Evolutionary conservation across 2,888 invertebrate genomes (phyloP).

Genomic region (Melitaea athalia): DNA sequence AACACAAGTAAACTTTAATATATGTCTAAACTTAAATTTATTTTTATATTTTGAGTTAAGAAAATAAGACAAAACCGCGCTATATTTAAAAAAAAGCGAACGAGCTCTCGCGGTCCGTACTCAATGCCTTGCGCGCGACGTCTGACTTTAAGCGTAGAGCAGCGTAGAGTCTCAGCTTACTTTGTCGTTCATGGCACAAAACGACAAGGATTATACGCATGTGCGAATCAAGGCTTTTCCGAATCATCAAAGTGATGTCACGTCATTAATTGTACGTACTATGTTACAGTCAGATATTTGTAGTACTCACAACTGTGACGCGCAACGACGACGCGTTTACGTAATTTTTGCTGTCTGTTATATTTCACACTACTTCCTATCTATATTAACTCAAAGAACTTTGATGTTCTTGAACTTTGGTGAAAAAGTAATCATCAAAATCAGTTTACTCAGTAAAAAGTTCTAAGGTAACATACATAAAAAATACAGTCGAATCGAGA

Average conservation of each 20-base stretch:
- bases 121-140: constrained; percentile 63
- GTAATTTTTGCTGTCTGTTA: no score
- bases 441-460: no score
- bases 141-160: constrained; percentile 38
- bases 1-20: not conserved
- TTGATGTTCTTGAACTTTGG: no score
- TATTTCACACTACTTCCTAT: no score
- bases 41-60: constrained; percentile 8
- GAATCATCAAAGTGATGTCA: constrained; percentile 51
- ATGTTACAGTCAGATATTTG: constrained; percentile 8
- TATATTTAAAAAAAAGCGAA: constrained; percentile 20
- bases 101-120: constrained; percentile 58
- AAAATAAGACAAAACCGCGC: constrained; percentile 16
- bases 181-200: constrained; percentile 49
- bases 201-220: constrained; percentile 70
- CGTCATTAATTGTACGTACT: constrained; percentile 42
- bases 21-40: not conserved
- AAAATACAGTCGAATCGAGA: no score
- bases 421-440: no score
- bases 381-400: no score
- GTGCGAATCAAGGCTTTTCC: constrained; percentile 70
- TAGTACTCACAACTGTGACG: constrained; percentile 7
- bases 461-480: no score
- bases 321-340: no score
- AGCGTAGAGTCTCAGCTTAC: constrained; percentile 16